A percentile compares a stretch with the other conserved stretches of the same genome.
phyloP scores from a whole-genome alignment of 2,797 vertebrate species.

The Lutjanus campechanus region DNA sequence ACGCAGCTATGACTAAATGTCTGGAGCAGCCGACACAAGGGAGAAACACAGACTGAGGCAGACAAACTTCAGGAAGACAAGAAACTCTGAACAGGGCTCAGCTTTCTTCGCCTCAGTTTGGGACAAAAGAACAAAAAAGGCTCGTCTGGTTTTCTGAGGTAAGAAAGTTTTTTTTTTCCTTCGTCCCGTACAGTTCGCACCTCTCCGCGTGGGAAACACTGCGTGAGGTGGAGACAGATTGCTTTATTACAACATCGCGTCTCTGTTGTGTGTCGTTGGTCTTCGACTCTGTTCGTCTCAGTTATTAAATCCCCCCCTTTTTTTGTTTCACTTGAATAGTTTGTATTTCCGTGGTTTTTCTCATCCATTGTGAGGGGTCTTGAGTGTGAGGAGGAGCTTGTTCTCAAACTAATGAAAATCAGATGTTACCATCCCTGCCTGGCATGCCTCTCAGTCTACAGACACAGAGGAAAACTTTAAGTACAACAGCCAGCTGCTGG shows the following conservation, averaged over 20 bases:
- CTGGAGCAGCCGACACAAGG: conserved; percentile 52
- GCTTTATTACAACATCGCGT: not conserved
- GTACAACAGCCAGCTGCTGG: conserved; percentile 6
- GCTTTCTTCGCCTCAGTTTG: not conserved
- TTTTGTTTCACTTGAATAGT: no score
- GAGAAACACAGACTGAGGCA: conserved; percentile 14
- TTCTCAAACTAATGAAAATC: conserved; percentile 75
- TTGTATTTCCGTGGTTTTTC: conserved; percentile 7
- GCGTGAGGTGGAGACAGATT: not conserved
- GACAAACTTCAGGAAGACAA: conserved; percentile 42
- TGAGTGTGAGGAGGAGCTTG: conserved; percentile 59
- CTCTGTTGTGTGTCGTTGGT: not conserved
- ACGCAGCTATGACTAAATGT: conserved; percentile 71
- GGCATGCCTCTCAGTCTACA: conserved; percentile 27
- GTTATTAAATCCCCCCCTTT: not conserved
- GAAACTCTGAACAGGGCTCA: not conserved
- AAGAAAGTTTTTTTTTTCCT: conserved; percentile 15
- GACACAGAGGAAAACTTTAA: conserved; percentile 2
- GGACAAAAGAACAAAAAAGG: conserved; percentile 5
- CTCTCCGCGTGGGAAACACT: not conserved
- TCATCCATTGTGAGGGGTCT: conserved; percentile 5
- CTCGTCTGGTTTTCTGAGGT: conserved; percentile 46
- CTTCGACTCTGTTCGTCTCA: not conserved
- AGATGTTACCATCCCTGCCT: conserved; percentile 76
- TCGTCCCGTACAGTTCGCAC: not conserved